These are phyloP conservation scores for Acrobasis consociella DNA, from an alignment of 2,888 invertebrate species.

Conservation along the genomic window DNA sequence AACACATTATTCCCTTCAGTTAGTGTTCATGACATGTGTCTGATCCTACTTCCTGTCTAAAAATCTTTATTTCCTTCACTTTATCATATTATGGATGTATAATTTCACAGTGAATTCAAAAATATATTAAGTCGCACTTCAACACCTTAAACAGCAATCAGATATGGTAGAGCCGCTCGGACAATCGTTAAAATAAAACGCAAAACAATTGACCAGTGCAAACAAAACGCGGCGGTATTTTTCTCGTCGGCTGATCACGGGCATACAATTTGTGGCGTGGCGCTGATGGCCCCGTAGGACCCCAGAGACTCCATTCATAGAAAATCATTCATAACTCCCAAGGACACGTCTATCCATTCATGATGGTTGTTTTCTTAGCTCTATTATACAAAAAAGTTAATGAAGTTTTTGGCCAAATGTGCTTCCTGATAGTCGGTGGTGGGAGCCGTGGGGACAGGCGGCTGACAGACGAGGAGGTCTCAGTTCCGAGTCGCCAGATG, in stretches of 20 bases:
- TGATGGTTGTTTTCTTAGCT: conserved; percentile 53
- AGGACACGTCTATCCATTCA: conserved; percentile 58
- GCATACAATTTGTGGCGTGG: conserved; percentile 27
- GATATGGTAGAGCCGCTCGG: neutral
- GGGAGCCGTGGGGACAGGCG: conserved; percentile 37
- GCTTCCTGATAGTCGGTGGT: conserved; percentile 47
- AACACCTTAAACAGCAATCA: conserved; percentile 8
- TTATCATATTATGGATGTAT: no score
- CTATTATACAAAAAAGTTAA: conserved; percentile 54
- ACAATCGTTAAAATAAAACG: conserved; percentile 9
- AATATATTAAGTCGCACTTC: neutral
- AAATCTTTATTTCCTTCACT: no score
- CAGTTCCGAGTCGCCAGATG: conserved; percentile 64
- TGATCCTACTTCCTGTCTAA: no score
- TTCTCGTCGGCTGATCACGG: conserved; percentile 24
- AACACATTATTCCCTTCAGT: neutral
- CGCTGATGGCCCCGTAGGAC: conserved; percentile 34
- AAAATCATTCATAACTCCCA: conserved; percentile 60
- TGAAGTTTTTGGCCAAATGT: conserved; percentile 57
- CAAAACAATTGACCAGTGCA: conserved; percentile 5
- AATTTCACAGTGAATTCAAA: neutral
- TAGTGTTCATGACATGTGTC: neutral
- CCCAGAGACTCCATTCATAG: conserved; percentile 51
- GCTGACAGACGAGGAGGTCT: conserved; percentile 52
- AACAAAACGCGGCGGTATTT: conserved; percentile 18